Conservation (phyloP, 2,113 vertebrate genomes). For the Seriola rivoliana region DNA sequence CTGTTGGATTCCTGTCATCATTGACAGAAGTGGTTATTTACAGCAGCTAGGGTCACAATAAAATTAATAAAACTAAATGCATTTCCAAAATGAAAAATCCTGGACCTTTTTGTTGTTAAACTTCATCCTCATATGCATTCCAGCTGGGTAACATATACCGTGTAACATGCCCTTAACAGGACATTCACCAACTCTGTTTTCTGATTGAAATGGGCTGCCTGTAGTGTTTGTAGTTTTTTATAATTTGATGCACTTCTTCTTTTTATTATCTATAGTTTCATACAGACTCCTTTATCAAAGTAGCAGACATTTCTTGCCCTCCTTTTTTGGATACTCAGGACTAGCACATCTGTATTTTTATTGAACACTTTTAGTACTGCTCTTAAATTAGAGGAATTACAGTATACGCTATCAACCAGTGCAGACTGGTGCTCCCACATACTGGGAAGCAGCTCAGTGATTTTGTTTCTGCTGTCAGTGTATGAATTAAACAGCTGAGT, state of each 20-base stretch:
- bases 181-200: background rate
- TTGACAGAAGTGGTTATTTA: conserved; percentile 1
- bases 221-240: background rate
- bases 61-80: background rate
- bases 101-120: background rate
- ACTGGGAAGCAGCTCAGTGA: conserved; percentile 5
- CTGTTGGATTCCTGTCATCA: background rate
- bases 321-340: too few relatives aligned
- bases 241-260: too few relatives aligned
- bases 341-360: conserved; percentile 7
- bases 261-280: too few relatives aligned
- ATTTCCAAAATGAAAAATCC: background rate
- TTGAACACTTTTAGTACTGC: conserved; percentile 4
- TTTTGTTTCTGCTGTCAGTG: conserved; percentile 4
- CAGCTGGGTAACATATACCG: too few relatives aligned
- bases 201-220: background rate
- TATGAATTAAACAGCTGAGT: conserved; percentile 23
- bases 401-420: background rate
- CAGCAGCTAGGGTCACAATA: background rate
- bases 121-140: background rate
- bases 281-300: background rate
- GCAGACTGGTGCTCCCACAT: background rate
- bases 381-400: conserved; percentile 28
- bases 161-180: background rate
- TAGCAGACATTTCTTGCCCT: background rate